Evolutionary conservation across 2,797 vertebrate genomes (phyloP).

Genomic region (Tokudaia muenninki): DNA sequence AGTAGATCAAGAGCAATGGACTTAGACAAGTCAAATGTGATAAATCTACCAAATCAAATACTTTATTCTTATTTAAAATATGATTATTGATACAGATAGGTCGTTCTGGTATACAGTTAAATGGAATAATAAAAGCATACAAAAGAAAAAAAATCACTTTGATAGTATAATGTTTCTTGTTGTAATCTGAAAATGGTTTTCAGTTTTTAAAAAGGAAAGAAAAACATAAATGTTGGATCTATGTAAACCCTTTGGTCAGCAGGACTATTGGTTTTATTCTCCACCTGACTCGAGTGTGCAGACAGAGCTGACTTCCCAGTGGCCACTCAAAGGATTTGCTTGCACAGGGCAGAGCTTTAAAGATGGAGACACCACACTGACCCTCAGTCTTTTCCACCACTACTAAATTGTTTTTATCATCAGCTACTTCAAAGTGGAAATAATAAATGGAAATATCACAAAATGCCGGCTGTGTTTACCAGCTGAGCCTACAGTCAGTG

Average conservation of each 20-base stretch:
- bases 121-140: conserved; percentile 10
- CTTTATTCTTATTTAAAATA: conserved; percentile 30
- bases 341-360: not conserved
- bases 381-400: not conserved
- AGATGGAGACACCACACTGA: not conserved
- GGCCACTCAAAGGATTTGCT: not conserved
- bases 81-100: not conserved
- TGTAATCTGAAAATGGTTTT: conserved; percentile 41
- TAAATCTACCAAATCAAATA: not conserved
- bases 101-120: not conserved
- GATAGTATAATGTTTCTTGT: not conserved
- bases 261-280: not conserved
- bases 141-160: conserved; percentile 12
- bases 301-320: not conserved
- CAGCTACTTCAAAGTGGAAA: not conserved
- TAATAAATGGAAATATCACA: not conserved
- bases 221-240: not conserved
- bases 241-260: not conserved
- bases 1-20: not conserved
- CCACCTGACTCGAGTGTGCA: not conserved
- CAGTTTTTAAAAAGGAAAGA: conserved; percentile 1
- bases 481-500: not conserved
- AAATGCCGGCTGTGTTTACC: not conserved
- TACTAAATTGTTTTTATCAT: conserved; percentile 10
- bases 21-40: not conserved